Conservation (phyloP, 2,888 invertebrate genomes). For the Watsonalla binaria region DNA sequence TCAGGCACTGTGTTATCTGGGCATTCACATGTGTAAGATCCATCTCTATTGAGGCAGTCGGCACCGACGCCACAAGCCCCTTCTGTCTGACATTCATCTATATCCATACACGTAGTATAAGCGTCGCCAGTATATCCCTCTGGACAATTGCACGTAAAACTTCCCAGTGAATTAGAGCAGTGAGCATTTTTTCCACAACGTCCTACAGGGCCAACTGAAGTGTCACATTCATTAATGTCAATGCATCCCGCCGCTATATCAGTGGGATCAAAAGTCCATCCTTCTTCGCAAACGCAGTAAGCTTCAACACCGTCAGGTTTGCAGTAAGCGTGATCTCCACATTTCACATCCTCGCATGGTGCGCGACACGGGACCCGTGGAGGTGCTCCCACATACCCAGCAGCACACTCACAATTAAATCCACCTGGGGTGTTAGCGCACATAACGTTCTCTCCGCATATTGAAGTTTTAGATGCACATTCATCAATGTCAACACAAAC, state of each 20-base stretch:
- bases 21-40: slow-evolving; percentile 88
- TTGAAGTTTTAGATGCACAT: slow-evolving; percentile 75
- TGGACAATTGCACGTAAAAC: slow-evolving; percentile 89
- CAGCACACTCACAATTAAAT: slow-evolving; percentile 89
- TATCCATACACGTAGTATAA: slow-evolving; percentile 87
- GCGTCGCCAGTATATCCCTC: slow-evolving; percentile 93
- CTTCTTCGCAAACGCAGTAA: slow-evolving; percentile 94
- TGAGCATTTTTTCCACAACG: slow-evolving; percentile 90
- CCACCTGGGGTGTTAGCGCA: slow-evolving; percentile 90
- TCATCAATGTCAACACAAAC: slow-evolving; percentile 91
- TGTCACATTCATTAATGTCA: slow-evolving; percentile 95
- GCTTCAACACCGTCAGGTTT: slow-evolving; percentile 93
- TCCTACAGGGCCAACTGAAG: slow-evolving; percentile 85
- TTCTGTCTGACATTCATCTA: slow-evolving; percentile 87
- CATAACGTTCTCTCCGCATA: slow-evolving; percentile 86
- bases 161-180: slow-evolving; percentile 89
- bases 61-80: slow-evolving; percentile 90
- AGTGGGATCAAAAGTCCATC: slow-evolving; percentile 94
- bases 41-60: slow-evolving; percentile 86
- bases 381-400: slow-evolving; percentile 90
- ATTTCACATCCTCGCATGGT: slow-evolving; percentile 94
- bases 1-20: slow-evolving; percentile 89
- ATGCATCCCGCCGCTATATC: slow-evolving; percentile 94
- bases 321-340: slow-evolving; percentile 92
- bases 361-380: slow-evolving; percentile 90